phyloP scores from a whole-genome alignment of 1,140 invertebrate genomes.

The Drosophila pachea region DNA sequence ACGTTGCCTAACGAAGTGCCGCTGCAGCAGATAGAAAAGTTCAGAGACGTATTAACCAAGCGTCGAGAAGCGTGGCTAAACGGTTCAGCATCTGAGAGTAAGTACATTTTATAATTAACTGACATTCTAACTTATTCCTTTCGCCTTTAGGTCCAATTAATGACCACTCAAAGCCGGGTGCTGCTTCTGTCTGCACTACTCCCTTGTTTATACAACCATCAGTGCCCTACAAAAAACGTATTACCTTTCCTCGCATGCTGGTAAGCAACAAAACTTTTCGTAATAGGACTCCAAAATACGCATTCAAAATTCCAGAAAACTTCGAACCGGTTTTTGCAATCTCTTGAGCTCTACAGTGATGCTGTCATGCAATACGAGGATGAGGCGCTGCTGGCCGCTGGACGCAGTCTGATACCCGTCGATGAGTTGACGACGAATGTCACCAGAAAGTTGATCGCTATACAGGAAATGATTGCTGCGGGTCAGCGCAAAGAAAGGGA shows the following conservation, averaged over 20 bases:
- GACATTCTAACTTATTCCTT: not conserved
- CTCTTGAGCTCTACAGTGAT: conserved; percentile 81
- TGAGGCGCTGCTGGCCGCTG: conserved; percentile 81
- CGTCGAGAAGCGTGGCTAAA: conserved; percentile 59
- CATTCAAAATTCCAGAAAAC: conserved; percentile 40
- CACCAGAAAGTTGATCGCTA: conserved; percentile 81
- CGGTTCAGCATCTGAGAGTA: conserved; percentile 42
- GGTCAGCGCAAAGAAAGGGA: conserved; percentile 77
- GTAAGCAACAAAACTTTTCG: conserved; percentile 25
- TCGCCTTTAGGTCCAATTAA: conserved; percentile 33
- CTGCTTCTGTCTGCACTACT: conserved; percentile 14
- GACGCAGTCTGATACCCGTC: conserved; percentile 82
- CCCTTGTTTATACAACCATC: conserved; percentile 58
- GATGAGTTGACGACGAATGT: conserved; percentile 82
- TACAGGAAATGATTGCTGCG: conserved; percentile 81
- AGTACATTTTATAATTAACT: not conserved
- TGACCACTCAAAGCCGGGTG: not conserved
- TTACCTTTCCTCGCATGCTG: conserved; percentile 64
- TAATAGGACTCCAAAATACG: not conserved
- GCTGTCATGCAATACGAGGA: conserved; percentile 84
- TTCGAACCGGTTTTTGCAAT: conserved; percentile 80
- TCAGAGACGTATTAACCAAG: conserved; percentile 54
- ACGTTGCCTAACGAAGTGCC: conserved; percentile 48
- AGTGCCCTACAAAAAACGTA: conserved; percentile 64
- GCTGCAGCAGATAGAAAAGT: conserved; percentile 59